Evolutionary conservation across 2,113 vertebrate genomes (phyloP), one percentile per base, ranked within the genome.

Genomic region (Oostethus manadensis): DNA sequence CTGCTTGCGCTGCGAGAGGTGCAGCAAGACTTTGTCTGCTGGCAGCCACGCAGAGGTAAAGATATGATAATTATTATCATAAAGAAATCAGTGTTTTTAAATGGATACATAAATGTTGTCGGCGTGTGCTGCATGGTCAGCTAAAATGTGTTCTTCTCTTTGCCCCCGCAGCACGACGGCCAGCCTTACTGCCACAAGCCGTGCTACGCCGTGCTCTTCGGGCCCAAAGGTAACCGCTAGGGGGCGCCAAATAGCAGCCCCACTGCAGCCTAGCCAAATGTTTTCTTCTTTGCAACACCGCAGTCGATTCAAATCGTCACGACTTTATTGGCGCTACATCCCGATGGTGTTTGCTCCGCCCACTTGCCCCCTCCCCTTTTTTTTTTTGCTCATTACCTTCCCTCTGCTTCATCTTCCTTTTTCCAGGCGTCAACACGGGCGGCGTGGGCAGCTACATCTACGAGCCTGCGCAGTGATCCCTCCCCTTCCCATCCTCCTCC

Each of bases 391-490:
- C 35, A 38, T 3, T 10, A 42, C 62, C 78, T 21, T 76, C 70
- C 81, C 68, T 81, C 66, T 73, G 78, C 40, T 84, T 68, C 81
- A 65, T 83, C 66, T 73, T 78, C 40, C 82, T 57, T 40, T 14
- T 14, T 75, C 35, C 87, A 99, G 97, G 97, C 0, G 96, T 99
- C 79, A 99, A 99, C 81, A 98, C 95, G 0, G 97, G 97, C 10
- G 95, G 92, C 0, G 95, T 98, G 66, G 97, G 95, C 73, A 98
- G 97, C 87, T 99, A 98, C 90, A 91, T 98, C 89, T 98, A 98
- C 0, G 93, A 96, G 69, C 89, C 92, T 0, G 92, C 66, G 87
- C 86, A 0, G 93, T 93, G 80, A 88, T 89, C 64, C 92, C 95
- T 86, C 94, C 92, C 61, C 63, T 62, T 76, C 56, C 73, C 63